Percentiles rank a stretch among this genome's conserved stretches.
These are phyloP conservation scores for Spilogale gracilis DNA, from an alignment of 2,113 vertebrate species.

Conservation along the genomic window DNA sequence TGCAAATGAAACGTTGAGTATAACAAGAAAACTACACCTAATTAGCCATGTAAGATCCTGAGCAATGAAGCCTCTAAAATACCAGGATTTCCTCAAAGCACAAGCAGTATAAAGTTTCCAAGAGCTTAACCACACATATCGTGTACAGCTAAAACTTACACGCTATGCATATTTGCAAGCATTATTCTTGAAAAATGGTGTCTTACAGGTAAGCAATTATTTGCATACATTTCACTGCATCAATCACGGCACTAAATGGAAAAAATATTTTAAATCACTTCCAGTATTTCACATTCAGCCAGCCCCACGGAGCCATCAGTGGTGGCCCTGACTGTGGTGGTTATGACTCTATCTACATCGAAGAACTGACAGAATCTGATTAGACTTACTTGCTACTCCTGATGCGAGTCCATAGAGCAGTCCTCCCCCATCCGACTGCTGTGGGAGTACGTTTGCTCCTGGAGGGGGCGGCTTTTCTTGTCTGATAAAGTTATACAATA, in stretches of 20 bases:
- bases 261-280: slow-evolving; percentile 40
- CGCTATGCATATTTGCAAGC: not conserved
- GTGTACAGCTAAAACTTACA: not conserved
- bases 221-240: slow-evolving; percentile 36
- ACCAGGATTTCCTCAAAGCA: not conserved
- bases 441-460: slow-evolving; percentile 91
- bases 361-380: not conserved
- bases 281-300: slow-evolving; percentile 18
- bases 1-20: not conserved
- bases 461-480: slow-evolving; percentile 97
- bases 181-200: slow-evolving; percentile 23
- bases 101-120: slow-evolving; percentile 3
- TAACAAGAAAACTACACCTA: not conserved
- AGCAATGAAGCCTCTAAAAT: not conserved
- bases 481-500: slow-evolving; percentile 98
- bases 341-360: no score
- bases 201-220: not conserved
- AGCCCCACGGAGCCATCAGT: not conserved
- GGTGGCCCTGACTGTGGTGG: not conserved
- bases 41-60: slow-evolving; percentile 37
- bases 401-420: slow-evolving; percentile 97
- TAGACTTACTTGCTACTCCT: slow-evolving; percentile 96
- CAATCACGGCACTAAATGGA: slow-evolving; percentile 13
- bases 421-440: slow-evolving; percentile 93
- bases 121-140: slow-evolving; percentile 7